These are phyloP conservation scores for Graphium colonna DNA, from an alignment of 2,888 invertebrate species.

Conservation along the genomic window DNA sequence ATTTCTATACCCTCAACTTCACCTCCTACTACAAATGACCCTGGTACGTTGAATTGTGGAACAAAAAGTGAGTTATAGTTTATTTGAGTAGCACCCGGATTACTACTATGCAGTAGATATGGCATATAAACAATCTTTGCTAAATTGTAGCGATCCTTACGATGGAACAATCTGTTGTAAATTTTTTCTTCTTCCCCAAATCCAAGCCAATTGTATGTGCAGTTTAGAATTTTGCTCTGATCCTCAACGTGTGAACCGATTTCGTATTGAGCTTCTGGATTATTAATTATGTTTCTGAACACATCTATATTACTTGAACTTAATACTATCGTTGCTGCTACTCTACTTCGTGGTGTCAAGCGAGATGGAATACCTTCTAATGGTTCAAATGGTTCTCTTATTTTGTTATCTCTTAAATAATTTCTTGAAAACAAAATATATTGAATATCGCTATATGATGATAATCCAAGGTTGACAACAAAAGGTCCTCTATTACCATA, in stretches of 20 bases:
- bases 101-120: conserved; percentile 92
- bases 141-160: conserved; percentile 96
- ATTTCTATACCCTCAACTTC: conserved; percentile 95
- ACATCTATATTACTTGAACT: conserved; percentile 94
- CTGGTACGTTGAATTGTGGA: conserved; percentile 86
- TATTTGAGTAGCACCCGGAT: conserved; percentile 91
- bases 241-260: conserved; percentile 97
- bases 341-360: conserved; percentile 93
- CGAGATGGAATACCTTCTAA: conserved; percentile 82
- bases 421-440: conserved; percentile 92
- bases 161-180: conserved; percentile 87
- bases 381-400: conserved; percentile 90
- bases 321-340: conserved; percentile 95
- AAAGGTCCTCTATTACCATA: conserved; percentile 92
- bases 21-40: conserved; percentile 89
- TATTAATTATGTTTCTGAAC: conserved; percentile 94
- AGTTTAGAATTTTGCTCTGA: conserved; percentile 95
- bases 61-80: conserved; percentile 88
- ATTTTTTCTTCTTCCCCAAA: conserved; percentile 86
- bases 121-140: conserved; percentile 96
- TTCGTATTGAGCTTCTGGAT: conserved; percentile 94
- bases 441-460: conserved; percentile 92
- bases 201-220: conserved; percentile 96
- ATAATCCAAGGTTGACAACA: conserved; percentile 92
- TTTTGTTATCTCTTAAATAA: conserved; percentile 90